Evolutionary conservation across 2,113 vertebrate species (phyloP), one percentile per base, ranked within the genome.

Genomic region (Cettia cetti): DNA sequence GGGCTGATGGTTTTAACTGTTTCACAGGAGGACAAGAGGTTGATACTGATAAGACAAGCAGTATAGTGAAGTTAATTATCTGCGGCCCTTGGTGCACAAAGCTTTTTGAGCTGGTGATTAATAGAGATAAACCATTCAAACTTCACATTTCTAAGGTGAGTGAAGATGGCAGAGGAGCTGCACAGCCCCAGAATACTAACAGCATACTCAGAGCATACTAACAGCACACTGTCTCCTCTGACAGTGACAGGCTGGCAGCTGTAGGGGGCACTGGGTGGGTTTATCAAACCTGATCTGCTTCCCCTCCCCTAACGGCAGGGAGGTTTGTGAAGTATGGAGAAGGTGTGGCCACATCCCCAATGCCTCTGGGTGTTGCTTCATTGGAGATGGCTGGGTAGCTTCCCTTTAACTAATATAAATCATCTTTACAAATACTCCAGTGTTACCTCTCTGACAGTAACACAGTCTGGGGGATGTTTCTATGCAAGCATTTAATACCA

Each of bases 1-100:
- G 93, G 96, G 94, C 96, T 98, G 98, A 98, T 98, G 98, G 97
- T 98, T 98, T 98, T 98, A 98, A 98, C 97, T 98, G 97, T 98
- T 97, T 98, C 98, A 98, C 98, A 98, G 97, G 98, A 98, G 94
- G 94, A 97, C 94, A 97, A 98, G 98, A 98, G 98, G 97, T 98
- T 97, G 98, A 97, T 97, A 98, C 97, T 97, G 97, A 98, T 98
- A 97, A 97, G 97, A 97, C 97, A 97, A 96, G 95, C 96, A 96
- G 96, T 95, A 97, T 96, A 97, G 97, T 94, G 95, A 96, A 96
- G 96, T 96, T 96, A 97, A 97, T 97, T 98, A 97, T 97, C 96
- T 96, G 94, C 44, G 74, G 95, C 94, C 96, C 82, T 96, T 91
- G 95, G 95, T 97, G 97, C 96, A 97, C 96, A 97, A 97, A 97